Percentiles rank a stretch among this genome's conserved stretches.
Evolutionary conservation across 2,797 vertebrate genomes (phyloP).

Genomic region (Argyrosomus regius): DNA sequence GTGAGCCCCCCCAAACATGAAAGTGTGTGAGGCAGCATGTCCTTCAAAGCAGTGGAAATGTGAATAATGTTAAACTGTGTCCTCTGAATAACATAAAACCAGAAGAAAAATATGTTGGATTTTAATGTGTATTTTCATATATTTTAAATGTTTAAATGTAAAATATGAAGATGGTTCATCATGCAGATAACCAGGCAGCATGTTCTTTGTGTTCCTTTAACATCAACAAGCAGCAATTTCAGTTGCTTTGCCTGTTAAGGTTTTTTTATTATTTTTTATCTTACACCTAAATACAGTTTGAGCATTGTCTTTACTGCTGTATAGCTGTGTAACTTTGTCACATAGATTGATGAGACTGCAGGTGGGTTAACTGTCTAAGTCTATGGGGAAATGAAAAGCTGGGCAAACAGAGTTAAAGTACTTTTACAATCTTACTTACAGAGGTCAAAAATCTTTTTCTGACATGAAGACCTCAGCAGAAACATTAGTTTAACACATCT

Average conservation of each 20-base stretch:
- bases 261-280: no score
- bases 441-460: conserved; percentile 9
- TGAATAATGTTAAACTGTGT: not conserved
- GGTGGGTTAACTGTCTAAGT: not conserved
- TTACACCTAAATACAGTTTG: not conserved
- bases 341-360: not conserved
- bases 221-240: no score
- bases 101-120: not conserved
- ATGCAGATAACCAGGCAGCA: no score
- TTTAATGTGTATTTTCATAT: no score
- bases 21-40: conserved; percentile 1
- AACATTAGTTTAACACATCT: not conserved
- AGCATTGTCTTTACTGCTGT: not conserved
- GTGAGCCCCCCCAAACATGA: not conserved
- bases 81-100: not conserved
- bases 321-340: not conserved
- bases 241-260: no score
- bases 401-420: not conserved
- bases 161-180: no score
- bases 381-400: not conserved
- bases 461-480: not conserved
- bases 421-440: not conserved
- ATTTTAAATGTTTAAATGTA: no score
- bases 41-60: not conserved
- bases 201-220: no score